Evolutionary conservation across 2,113 vertebrate species (phyloP).

Genomic region (Puffinus mauretanicus): DNA sequence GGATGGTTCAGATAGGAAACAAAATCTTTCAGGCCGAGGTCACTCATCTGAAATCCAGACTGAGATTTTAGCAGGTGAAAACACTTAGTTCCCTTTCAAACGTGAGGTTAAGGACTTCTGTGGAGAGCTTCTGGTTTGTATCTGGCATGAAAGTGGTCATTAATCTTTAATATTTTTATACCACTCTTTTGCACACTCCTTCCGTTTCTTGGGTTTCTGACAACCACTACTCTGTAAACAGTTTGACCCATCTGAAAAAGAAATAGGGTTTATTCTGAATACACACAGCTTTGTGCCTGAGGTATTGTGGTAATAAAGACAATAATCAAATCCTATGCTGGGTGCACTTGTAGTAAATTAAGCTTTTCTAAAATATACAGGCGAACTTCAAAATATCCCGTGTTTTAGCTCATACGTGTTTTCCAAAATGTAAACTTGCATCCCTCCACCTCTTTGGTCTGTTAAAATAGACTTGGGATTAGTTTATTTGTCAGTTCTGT

Average conservation of each 20-base stretch:
- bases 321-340: not conserved
- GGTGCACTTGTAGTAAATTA: not conserved
- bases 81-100: slow-evolving; percentile 61
- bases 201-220: slow-evolving; percentile 14
- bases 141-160: slow-evolving; percentile 50
- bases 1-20: slow-evolving; percentile 13
- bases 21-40: not conserved
- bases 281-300: not conserved
- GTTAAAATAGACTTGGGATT: not conserved
- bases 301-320: not conserved
- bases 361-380: not conserved
- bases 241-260: slow-evolving; percentile 2
- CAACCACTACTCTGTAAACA: not conserved
- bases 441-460: not conserved
- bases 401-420: not conserved
- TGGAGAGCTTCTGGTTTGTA: slow-evolving; percentile 64
- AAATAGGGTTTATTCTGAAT: not conserved
- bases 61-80: slow-evolving; percentile 56
- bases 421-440: not conserved
- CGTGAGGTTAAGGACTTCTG: slow-evolving; percentile 42
- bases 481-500: slow-evolving; percentile 3
- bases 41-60: slow-evolving; percentile 45
- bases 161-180: slow-evolving; percentile 59
- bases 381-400: rapidly evolving
- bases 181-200: not conserved